Base-by-base conservation (phyloP, 2,113 vertebrate genomes). In the Grammomys dolichurus region DNA sequence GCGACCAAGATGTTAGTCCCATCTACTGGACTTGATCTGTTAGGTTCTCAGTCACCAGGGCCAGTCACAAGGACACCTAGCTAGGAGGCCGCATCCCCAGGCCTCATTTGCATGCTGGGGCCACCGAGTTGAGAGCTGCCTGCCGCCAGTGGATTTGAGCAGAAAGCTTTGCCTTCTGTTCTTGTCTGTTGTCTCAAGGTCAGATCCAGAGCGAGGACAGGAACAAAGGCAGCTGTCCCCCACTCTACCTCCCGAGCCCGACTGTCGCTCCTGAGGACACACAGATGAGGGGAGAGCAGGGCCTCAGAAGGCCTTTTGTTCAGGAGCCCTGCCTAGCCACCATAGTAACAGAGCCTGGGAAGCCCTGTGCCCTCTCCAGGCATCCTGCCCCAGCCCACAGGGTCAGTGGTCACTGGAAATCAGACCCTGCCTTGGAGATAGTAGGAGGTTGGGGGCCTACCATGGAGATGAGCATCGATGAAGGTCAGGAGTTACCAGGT, bases 131-230 rank as follows among this genome's bases (percentile, higher is more conserved):
- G 20, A 40, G 87, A 94, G 92, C 92, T 0, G 26, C 67, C 67
- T 14, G 69, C 70, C 2, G 11, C 90, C 63, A 72, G 60, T 54
- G 13, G 95, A 93, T 96, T 87, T 77, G 78, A 94, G 95, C 93
- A 36, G 94, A 95, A 92, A 84, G 81, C 92, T 95, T 95, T 84
- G 24, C 73, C 73, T 76, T 24, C 78, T 86, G 70, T 96, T 72
- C 92, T 87, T 96, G 95, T 96, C 96, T 97, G 96, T 94, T 97
- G 94, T 97, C 90, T 98, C 97, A 98, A 98, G 97, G 97, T 98
- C 97, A 97, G 93, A 98, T 95, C 92, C 77, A 0, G 48, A 96
- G 95, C 92, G 33, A 91, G 95, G 96, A 96, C 95, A 77, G 95
- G 96, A 98, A 97, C 97, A 98, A 98, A 98, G 94, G 90, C 92